Evolutionary conservation across 2,888 invertebrate genomes (phyloP), one percentile per base, ranked within the genome.

Genomic region (Lasius fuliginosus): DNA sequence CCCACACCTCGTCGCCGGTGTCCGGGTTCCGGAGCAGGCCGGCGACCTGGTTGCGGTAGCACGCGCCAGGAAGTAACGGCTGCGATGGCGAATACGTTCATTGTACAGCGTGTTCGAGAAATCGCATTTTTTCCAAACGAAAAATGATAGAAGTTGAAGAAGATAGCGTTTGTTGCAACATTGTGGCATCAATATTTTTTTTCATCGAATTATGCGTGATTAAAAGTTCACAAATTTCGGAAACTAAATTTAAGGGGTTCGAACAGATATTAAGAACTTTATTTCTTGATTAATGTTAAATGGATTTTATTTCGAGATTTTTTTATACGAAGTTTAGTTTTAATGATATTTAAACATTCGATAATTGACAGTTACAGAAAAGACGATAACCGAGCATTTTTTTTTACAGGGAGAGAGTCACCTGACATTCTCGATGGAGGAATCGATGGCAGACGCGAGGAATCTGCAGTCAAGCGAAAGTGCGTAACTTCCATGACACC

Each of bases 1-100:
- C 92, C 90, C 89, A 91, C 90, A 91, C 86, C 85, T 88, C 88
- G 82, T 85, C 81, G 69, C 74, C 86, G 88, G 81, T 91, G 89
- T 88, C 87, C 89, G 84, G 86, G 91, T 90, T 91, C 91, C 89
- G 91, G 88, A 85, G 84, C 87, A 86, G 87, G 85, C 68, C 82
- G 86, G 84, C 89, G 76, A 79, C 85, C 76, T 65, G 64, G 81
- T 73, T 65, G 83, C 75, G 77, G 75, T 74, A 83, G 84, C 90
- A 91, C 90, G 90, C 89, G 89, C 89, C 89, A 89, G 87, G 87
- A 92, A 89, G 68, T 42, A 73, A 85, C 81, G 86, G 65, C 85
- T 74, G 85, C 82, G 79, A 67, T 62, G 76, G 71, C 64, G 77
- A 75, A 56, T 46, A 53, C 71, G 40, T 56, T 56, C 60, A 15